phyloP scores from a whole-genome alignment of 2,113 vertebrate genomes.

The Alosa alosa region DNA sequence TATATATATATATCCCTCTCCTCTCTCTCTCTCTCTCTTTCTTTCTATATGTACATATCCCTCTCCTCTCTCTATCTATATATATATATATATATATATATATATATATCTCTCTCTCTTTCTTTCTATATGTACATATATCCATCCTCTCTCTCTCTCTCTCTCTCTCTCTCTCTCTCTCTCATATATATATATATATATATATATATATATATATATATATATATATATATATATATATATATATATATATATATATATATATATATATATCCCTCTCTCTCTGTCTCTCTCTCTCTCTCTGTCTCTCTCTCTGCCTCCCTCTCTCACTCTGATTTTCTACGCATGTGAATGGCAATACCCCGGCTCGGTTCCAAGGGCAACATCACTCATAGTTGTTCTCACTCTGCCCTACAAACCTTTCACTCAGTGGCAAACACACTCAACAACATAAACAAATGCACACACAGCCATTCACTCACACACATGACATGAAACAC shows the following conservation, averaged over 20 bases:
- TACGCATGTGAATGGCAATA: slow-evolving; percentile 28
- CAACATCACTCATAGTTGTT: slow-evolving; percentile 34
- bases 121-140: too few relatives aligned
- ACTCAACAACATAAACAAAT: slow-evolving; percentile 3
- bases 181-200: too few relatives aligned
- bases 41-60: too few relatives aligned
- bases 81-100: too few relatives aligned
- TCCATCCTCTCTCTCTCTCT: too few relatives aligned
- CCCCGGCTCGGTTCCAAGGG: slow-evolving; percentile 35
- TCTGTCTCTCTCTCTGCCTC: neutral
- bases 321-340: neutral
- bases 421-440: neutral
- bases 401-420: slow-evolving; percentile 9
- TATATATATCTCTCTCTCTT: slow-evolving; percentile 1
- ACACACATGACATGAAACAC: neutral
- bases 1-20: too few relatives aligned
- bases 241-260: too few relatives aligned
- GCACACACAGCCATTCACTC: slow-evolving; percentile 34
- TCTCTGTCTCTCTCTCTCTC: slow-evolving; percentile 17
- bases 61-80: neutral
- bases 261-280: too few relatives aligned
- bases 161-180: neutral
- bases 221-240: too few relatives aligned
- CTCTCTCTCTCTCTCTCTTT: too few relatives aligned
- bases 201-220: too few relatives aligned